phyloP scores from a whole-genome alignment of 2,888 invertebrate genomes.

The Drosophila robusta region DNA sequence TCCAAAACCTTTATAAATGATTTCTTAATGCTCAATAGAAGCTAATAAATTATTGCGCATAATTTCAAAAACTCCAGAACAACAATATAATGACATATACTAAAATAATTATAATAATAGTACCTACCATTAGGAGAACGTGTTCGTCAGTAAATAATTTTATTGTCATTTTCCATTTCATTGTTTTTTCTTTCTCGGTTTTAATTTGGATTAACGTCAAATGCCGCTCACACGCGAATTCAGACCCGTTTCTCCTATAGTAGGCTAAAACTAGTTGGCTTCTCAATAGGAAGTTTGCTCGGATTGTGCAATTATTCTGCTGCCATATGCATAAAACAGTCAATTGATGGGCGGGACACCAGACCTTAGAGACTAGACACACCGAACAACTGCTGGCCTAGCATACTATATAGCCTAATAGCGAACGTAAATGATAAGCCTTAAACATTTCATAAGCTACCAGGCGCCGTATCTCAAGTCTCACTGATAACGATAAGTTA shows the following conservation, averaged over 20 bases:
- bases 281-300: not conserved
- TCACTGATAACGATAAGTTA: constrained; percentile 61
- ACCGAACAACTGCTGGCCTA: not conserved
- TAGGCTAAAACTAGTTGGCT: not conserved
- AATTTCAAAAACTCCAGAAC: not conserved
- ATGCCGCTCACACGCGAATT: constrained; percentile 39
- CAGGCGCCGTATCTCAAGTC: constrained; percentile 53
- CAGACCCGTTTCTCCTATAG: constrained; percentile 6
- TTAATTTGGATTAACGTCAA: constrained; percentile 29
- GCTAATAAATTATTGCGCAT: not conserved
- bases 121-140: constrained; percentile 22
- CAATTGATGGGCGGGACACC: constrained; percentile 32
- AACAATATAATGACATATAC: constrained; percentile 12
- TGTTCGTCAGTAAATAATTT: constrained; percentile 17
- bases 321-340: constrained; percentile 11
- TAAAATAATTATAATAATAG: constrained; percentile 29
- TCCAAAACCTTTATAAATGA: not conserved
- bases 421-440: constrained; percentile 52
- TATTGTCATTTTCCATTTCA: constrained; percentile 8
- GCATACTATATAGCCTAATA: constrained; percentile 9
- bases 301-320: not conserved
- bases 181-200: constrained; percentile 3
- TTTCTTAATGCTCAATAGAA: not conserved
- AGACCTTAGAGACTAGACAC: constrained; percentile 13
- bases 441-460: constrained; percentile 40